Base-by-base conservation (phyloP, 2,113 vertebrate genomes). In the Hyperopisus bebe region DNA sequence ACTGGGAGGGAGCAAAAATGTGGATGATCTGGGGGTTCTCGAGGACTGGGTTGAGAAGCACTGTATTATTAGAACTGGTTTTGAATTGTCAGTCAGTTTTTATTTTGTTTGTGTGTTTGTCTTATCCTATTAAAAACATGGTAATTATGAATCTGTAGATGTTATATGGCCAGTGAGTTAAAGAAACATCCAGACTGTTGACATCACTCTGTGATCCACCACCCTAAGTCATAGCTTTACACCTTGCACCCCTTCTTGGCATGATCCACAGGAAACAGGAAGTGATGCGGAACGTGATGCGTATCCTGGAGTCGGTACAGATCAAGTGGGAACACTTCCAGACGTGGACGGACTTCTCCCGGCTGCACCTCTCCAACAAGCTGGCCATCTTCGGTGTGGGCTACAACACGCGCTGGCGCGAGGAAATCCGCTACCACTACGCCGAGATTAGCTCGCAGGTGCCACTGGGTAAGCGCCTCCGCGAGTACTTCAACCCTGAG, bases 391-490 rank as follows among this genome's bases (percentile, higher is more conserved):
- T 99, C 0, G 98, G 98, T 55, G 97, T 99, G 53, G 98, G 98
- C 47, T 99, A 98, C 93, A 98, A 99, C 94, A 99, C 98, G 0
- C 97, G 98, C 89, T 99, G 98, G 98, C 97, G 97, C 82, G 98
- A 99, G 92, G 97, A 98, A 0, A 97, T 99, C 62, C 97, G 98
- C 0, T 99, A 99, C 94, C 98, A 99, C 95, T 97, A 99, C 3
- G 98, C 98, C 0, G 98, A 99, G 91, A 99, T 99, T 94, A 99
- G 98, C 94, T 99, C 98, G 0, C 98, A 99, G 94, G 98, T 99
- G 17, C 98, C 98, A 0, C 96, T 99, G 0, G 98, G 98, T 13
- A 99, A 99, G 82, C 95, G 98, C 0, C 97, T 99, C 0, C 96
- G 98, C 3, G 98, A 99, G 86, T 99, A 98, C 93, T 99, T 99